Conservation (phyloP, 2,113 vertebrate genomes). For the Tor tambroides region DNA sequence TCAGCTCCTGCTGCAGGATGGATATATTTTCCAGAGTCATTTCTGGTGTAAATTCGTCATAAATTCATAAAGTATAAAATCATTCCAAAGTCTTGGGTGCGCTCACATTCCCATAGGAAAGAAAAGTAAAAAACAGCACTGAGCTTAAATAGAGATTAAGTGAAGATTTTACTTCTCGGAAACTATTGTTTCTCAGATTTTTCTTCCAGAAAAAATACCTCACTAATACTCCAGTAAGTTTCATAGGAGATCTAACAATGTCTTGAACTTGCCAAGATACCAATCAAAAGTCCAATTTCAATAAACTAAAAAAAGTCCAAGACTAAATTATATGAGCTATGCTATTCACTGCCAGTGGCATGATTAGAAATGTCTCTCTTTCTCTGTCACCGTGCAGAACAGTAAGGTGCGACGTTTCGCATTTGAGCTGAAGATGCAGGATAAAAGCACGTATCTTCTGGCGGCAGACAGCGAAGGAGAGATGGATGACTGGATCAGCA, state of each 20-base stretch:
- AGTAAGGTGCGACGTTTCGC: conserved; percentile 94
- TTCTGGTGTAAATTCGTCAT: not conserved
- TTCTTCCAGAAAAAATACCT: not conserved
- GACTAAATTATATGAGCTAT: not conserved
- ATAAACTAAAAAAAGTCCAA: too few species aligned
- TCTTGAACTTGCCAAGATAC: not conserved
- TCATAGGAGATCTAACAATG: not conserved
- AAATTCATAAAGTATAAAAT: not conserved
- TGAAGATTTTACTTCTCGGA: not conserved
- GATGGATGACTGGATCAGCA: conserved; percentile 96
- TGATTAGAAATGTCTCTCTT: not conserved
- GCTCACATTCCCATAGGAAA: not conserved
- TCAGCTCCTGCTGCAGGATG: not conserved
- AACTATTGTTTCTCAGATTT: not conserved
- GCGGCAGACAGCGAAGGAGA: conserved; percentile 92
- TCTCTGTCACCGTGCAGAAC: conserved; percentile 76
- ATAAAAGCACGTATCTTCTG: conserved; percentile 95
- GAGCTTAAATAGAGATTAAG: not conserved
- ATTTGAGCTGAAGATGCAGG: conserved; percentile 99
- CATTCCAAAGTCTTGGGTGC: not conserved
- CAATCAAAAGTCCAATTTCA: too few species aligned
- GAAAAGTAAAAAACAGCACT: not conserved
- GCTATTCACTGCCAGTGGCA: not conserved
- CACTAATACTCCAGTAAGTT: not conserved
- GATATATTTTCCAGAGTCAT: not conserved